Conservation (phyloP, 2,888 invertebrate genomes). For the Melikaiella ostensackeni region DNA sequence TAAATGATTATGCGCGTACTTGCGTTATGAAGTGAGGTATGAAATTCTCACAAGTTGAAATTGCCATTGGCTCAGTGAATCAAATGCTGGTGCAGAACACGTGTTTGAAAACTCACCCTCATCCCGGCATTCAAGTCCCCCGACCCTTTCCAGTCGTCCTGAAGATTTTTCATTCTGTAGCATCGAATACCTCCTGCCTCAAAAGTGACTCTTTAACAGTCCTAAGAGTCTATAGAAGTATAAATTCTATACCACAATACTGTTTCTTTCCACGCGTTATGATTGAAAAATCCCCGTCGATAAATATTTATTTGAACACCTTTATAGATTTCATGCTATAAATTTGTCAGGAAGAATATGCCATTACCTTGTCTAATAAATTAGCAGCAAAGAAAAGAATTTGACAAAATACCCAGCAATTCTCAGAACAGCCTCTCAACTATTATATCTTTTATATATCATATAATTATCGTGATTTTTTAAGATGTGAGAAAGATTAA, state of each 20-base stretch:
- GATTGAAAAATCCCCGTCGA: slow-evolving; percentile 43
- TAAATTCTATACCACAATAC: slow-evolving; percentile 42
- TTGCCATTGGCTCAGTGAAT: slow-evolving; percentile 40
- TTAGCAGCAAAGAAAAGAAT: slow-evolving; percentile 4
- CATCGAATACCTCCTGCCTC: slow-evolving; percentile 42
- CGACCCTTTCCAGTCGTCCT: slow-evolving; percentile 49
- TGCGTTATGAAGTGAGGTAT: slow-evolving; percentile 1
- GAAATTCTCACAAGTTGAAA: slow-evolving; percentile 1
- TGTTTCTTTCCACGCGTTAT: slow-evolving; percentile 46
- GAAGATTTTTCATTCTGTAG: slow-evolving; percentile 52
- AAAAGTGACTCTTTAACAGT: neutral
- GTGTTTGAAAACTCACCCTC: slow-evolving; percentile 48
- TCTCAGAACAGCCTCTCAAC: neutral
- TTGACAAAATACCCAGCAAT: neutral
- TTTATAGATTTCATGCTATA: slow-evolving; percentile 41
- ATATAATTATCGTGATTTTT: neutral
- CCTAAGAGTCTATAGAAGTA: slow-evolving; percentile 12
- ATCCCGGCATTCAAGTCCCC: slow-evolving; percentile 53
- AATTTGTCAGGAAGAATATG: slow-evolving; percentile 41
- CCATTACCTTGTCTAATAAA: slow-evolving; percentile 21
- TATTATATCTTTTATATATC: neutral
- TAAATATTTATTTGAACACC: slow-evolving; percentile 50
- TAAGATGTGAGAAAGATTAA: no score
- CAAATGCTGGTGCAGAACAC: slow-evolving; percentile 47
- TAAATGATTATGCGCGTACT: slow-evolving; percentile 13